Percentiles rank a stretch among this genome's conserved stretches.
Evolutionary conservation across 2,113 vertebrate species (phyloP).

Genomic region (Urocynchramus pylzowi): DNA sequence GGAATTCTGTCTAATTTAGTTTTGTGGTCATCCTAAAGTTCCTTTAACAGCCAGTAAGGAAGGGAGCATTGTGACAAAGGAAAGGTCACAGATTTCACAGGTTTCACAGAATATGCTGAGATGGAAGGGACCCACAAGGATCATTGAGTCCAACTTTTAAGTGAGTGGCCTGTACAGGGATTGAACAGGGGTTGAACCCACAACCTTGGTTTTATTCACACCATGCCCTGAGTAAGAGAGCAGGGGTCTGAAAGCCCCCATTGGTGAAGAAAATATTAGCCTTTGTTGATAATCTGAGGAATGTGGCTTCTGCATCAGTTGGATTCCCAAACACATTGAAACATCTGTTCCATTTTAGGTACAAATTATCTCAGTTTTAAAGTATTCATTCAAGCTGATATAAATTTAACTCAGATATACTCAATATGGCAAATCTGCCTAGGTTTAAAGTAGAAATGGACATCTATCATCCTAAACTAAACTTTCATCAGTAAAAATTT

Average conservation of each 20-base stretch:
- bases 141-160: not conserved
- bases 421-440: not conserved
- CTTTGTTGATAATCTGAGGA: not conserved
- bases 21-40: not conserved
- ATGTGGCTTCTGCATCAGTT: not conserved
- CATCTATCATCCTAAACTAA: not conserved
- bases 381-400: not conserved
- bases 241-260: not conserved
- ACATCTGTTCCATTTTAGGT: not conserved
- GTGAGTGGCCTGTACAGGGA: not conserved
- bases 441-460: not conserved
- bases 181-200: accelerated
- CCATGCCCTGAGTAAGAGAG: not conserved
- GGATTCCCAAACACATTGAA: not conserved
- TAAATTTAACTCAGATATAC: not conserved
- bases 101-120: not conserved
- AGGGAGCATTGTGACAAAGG: not conserved
- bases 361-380: not conserved
- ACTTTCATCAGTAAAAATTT: not conserved
- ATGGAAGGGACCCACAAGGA: not conserved
- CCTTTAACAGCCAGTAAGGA: not conserved
- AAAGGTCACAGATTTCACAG: not conserved
- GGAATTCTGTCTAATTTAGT: not conserved
- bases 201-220: not conserved
- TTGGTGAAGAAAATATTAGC: not conserved